Percentiles rank a stretch among this genome's conserved stretches.
These are phyloP conservation scores for Stichodactyla helianthus DNA, from an alignment of 64 coral and sea anemone species.

Conservation along the genomic window DNA sequence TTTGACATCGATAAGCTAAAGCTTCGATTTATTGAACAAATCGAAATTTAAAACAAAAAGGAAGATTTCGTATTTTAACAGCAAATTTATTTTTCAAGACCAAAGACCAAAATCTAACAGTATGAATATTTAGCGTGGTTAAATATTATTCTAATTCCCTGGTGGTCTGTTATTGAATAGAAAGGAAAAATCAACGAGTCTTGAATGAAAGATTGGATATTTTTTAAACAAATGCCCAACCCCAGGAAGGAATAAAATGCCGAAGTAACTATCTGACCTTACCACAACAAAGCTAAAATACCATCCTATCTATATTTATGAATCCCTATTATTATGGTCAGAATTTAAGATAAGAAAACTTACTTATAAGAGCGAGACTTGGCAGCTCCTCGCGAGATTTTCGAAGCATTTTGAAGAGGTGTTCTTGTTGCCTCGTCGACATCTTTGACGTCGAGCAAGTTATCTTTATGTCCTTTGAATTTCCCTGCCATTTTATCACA, in stretches of 20 bases:
- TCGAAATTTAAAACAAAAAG: neutral
- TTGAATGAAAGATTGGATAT: neutral
- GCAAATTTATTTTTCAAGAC: neutral
- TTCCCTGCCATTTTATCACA: neutral
- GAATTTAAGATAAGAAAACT: slow-evolving; percentile 12
- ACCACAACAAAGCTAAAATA: neutral
- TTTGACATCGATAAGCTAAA: neutral
- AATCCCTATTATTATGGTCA: neutral
- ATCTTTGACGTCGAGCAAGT: neutral
- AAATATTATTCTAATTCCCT: slow-evolving; percentile 6
- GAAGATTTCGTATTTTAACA: neutral
- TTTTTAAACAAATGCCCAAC: neutral
- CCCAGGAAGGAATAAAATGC: neutral
- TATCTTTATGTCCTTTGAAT: neutral
- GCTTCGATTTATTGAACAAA: neutral
- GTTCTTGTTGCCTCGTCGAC: neutral
- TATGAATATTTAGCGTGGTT: neutral
- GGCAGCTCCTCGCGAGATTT: slow-evolving; percentile 33
- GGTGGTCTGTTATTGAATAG: neutral
- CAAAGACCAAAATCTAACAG: neutral
- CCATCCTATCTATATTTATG: neutral
- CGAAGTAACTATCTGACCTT: neutral
- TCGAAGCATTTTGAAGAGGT: slow-evolving; percentile 15
- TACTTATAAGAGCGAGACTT: slow-evolving; percentile 69
- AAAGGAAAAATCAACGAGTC: neutral